Conservation (phyloP, 2,797 vertebrate species). For the Sebastes glaucus region DNA sequence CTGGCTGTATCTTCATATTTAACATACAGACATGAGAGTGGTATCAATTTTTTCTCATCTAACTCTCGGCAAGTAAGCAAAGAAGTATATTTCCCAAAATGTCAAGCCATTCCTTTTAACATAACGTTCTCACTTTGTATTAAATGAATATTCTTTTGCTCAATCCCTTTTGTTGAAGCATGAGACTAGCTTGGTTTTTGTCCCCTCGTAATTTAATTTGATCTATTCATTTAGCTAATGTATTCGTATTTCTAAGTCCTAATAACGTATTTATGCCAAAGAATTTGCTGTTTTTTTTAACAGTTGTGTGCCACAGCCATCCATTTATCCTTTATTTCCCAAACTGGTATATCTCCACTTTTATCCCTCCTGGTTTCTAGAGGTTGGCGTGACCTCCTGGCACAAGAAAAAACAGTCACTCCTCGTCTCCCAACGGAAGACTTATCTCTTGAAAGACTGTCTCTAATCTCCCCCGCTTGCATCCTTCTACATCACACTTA, state of each 20-base stretch:
- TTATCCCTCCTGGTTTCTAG: not conserved
- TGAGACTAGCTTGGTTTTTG: not conserved
- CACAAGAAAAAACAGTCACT: not conserved
- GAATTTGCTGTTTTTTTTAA: not conserved
- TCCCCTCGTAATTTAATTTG: not conserved
- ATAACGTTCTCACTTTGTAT: accelerated
- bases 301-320: not conserved
- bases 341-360: not conserved
- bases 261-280: not conserved
- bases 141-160: not conserved
- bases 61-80: too few species aligned
- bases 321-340: not conserved
- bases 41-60: too few species aligned
- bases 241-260: not conserved
- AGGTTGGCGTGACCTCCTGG: slow-evolving; percentile 13
- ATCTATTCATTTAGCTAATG: not conserved
- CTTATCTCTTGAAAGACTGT: not conserved
- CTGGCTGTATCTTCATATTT: too few species aligned
- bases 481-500: not conserved
- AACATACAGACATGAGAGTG: too few species aligned
- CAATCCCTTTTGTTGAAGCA: not conserved
- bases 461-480: not conserved
- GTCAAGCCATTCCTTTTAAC: not conserved
- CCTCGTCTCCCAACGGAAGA: not conserved
- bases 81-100: accelerated